Evolutionary conservation across 1,140 invertebrate genomes (phyloP).

Genomic region (Limonius californicus): DNA sequence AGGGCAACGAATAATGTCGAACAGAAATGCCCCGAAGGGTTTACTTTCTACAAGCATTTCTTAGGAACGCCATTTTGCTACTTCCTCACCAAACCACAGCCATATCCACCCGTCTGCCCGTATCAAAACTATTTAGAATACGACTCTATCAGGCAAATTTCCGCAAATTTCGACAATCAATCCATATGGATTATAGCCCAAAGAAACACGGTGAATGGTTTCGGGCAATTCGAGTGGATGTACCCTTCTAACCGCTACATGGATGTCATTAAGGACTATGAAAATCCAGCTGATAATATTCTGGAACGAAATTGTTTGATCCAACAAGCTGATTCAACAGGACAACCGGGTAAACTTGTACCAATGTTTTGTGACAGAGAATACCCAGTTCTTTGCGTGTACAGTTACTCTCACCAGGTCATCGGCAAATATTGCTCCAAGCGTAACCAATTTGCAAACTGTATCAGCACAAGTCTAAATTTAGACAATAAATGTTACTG

Average conservation of each 20-base stretch:
- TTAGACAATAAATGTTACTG: constrained; percentile 5
- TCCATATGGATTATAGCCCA: neutral
- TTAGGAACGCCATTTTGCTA: constrained; percentile 1
- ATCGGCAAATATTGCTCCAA: neutral
- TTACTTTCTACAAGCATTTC: neutral
- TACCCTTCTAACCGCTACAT: neutral
- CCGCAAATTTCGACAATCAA: neutral
- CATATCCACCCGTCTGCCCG: neutral
- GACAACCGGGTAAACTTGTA: too few relatives aligned
- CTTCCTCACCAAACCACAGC: neutral
- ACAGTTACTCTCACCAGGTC: neutral
- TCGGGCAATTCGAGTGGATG: neutral
- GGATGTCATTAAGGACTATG: neutral
- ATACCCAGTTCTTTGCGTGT: neutral
- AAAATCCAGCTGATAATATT: neutral
- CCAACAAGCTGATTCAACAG: neutral
- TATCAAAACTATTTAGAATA: neutral
- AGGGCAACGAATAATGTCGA: neutral
- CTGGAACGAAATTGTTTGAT: neutral
- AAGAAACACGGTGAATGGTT: neutral
- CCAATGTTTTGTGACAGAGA: neutral
- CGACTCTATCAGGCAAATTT: neutral
- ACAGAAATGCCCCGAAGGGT: neutral
- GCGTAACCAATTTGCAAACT: neutral
- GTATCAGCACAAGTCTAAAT: neutral